Evolutionary conservation across 2,888 invertebrate species (phyloP).

Genomic region (Malthinus flaveolus): DNA sequence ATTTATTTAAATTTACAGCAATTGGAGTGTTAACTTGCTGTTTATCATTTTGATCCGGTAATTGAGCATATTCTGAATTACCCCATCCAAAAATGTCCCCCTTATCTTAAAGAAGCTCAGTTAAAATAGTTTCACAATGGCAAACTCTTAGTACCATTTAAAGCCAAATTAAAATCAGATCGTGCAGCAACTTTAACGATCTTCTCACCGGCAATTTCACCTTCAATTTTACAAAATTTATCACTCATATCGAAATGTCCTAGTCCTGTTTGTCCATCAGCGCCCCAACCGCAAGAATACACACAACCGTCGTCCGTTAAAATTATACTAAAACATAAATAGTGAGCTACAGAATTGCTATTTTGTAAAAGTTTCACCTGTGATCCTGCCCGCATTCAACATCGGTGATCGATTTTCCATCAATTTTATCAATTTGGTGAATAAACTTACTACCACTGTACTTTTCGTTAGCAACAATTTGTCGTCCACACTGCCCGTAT

Average conservation of each 20-base stretch:
- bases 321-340: constrained; percentile 64
- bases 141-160: constrained; percentile 66
- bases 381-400: constrained; percentile 92
- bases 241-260: constrained; percentile 68
- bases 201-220: constrained; percentile 80
- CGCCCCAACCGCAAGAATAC: constrained; percentile 90
- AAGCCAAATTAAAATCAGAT: constrained; percentile 86
- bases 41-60: constrained; percentile 59
- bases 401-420: constrained; percentile 64
- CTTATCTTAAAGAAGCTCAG: constrained; percentile 61
- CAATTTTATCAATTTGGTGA: constrained; percentile 66
- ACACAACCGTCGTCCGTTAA: constrained; percentile 80
- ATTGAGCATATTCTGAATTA: constrained; percentile 90
- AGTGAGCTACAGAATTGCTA: too few species aligned
- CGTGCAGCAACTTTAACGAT: constrained; percentile 79
- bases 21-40: constrained; percentile 78
- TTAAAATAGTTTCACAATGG: constrained; percentile 10
- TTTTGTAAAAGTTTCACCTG: constrained; percentile 57
- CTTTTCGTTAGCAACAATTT: constrained; percentile 74
- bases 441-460: constrained; percentile 69
- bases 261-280: constrained; percentile 92
- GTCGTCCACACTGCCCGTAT: constrained; percentile 91
- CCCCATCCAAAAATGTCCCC: constrained; percentile 98
- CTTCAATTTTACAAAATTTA: constrained; percentile 66
- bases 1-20: constrained; percentile 63